phyloP scores from a whole-genome alignment of 2,113 vertebrate genomes.

The Jaculus jaculus region DNA sequence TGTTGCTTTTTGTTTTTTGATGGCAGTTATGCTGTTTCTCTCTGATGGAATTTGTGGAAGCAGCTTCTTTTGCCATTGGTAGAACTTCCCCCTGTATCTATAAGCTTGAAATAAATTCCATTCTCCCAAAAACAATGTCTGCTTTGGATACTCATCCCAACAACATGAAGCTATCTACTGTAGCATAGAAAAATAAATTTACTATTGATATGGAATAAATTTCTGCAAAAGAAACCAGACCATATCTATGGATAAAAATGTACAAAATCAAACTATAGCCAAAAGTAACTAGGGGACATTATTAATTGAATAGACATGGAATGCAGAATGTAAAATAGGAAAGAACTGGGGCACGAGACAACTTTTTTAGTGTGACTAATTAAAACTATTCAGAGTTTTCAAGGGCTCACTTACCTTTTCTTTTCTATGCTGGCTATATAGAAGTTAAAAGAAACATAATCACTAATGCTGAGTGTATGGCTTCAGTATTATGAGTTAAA shows the following conservation, averaged over 20 bases:
- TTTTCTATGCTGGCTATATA: not conserved
- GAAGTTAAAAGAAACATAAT: not conserved
- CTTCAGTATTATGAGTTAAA: not conserved
- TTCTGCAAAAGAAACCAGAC: constrained; percentile 3
- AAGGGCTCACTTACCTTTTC: not conserved
- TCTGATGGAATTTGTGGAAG: no score
- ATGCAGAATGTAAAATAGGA: not conserved
- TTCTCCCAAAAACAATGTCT: no score
- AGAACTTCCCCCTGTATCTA: no score
- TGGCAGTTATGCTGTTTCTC: no score
- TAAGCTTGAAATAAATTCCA: no score
- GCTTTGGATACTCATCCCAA: no score
- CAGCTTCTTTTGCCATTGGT: no score
- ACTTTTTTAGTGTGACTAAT: not conserved
- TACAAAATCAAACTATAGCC: not conserved
- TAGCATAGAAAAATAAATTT: not conserved
- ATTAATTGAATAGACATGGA: not conserved
- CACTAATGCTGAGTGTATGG: not conserved
- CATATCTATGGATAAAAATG: not conserved
- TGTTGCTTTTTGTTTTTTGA: no score
- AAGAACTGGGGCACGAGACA: not conserved
- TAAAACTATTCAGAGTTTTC: not conserved
- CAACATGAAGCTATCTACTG: no score
- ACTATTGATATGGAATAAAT: not conserved
- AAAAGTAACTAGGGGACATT: not conserved